phyloP scores from a whole-genome alignment of 2,797 vertebrate genomes.

The Sebastes minor region DNA sequence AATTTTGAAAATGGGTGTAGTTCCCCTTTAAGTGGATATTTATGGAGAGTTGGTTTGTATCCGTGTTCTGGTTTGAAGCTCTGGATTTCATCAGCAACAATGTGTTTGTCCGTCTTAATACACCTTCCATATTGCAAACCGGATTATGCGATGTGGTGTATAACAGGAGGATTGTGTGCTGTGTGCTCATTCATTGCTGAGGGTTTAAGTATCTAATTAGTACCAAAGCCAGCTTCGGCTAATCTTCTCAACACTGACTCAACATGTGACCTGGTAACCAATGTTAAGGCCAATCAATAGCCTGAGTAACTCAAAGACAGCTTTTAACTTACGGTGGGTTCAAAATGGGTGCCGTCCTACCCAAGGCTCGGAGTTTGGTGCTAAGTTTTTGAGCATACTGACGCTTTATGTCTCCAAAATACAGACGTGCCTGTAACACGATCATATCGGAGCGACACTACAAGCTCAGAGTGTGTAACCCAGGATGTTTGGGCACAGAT shows the following conservation, averaged over 20 bases:
- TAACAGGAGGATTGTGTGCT: constrained; percentile 65
- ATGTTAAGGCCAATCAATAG: constrained; percentile 69
- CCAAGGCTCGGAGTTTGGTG: background rate
- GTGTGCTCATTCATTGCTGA: constrained; percentile 71
- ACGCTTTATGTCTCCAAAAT: background rate
- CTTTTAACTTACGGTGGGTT: constrained; percentile 28
- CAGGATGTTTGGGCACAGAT: constrained; percentile 18
- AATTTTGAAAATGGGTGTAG: no score
- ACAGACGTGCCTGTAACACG: background rate
- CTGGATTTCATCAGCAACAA: background rate
- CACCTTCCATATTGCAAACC: constrained; percentile 41
- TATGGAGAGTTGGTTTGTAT: background rate
- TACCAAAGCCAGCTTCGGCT: constrained; percentile 77
- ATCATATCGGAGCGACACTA: background rate
- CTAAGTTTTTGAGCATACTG: background rate
- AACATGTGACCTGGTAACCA: constrained; percentile 80
- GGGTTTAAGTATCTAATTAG: constrained; percentile 83
- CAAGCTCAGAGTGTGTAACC: background rate
- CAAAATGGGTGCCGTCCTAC: constrained; percentile 5
- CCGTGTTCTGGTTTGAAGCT: background rate
- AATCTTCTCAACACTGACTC: constrained; percentile 81
- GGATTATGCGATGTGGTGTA: constrained; percentile 32
- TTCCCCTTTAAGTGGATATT: background rate
- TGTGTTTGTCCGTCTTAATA: constrained; percentile 5
- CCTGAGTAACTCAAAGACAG: constrained; percentile 43